A percentile compares a stretch with the other conserved stretches of the same genome.
Evolutionary conservation across 1,140 invertebrate genomes (phyloP).

Genomic region (Hyposmocoma kahamanoa): DNA sequence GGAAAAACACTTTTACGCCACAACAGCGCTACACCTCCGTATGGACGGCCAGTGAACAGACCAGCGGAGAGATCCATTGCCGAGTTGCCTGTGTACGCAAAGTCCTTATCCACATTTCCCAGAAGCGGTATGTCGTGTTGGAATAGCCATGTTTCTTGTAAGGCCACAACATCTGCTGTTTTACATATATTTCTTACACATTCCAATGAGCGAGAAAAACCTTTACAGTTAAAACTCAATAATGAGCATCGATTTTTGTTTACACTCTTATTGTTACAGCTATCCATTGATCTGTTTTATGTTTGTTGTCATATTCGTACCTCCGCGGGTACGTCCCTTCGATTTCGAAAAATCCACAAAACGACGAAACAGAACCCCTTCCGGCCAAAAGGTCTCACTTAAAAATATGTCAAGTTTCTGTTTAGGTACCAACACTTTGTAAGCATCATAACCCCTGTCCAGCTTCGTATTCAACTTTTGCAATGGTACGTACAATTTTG

Average conservation of each 20-base stretch:
- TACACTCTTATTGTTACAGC: not conserved
- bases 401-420: not conserved
- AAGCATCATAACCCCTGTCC: not conserved
- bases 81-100: not conserved
- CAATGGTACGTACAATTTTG: too few relatives aligned
- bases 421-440: constrained; percentile 1
- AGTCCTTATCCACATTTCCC: not conserved
- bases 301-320: too few relatives aligned
- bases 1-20: constrained; percentile 1
- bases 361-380: not conserved
- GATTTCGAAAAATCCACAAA: not conserved
- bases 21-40: constrained; percentile 3
- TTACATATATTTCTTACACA: not conserved
- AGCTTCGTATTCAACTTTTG: not conserved
- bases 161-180: not conserved
- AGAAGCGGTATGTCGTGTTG: not conserved
- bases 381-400: not conserved
- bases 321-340: not conserved
- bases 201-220: not conserved
- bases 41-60: not conserved
- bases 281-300: not conserved
- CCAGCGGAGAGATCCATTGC: not conserved
- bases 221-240: constrained; percentile 4
- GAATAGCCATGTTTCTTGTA: not conserved
- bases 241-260: too few relatives aligned